phyloP scores from a whole-genome alignment of 2,797 vertebrate species.

The Erethizon dorsatum region DNA sequence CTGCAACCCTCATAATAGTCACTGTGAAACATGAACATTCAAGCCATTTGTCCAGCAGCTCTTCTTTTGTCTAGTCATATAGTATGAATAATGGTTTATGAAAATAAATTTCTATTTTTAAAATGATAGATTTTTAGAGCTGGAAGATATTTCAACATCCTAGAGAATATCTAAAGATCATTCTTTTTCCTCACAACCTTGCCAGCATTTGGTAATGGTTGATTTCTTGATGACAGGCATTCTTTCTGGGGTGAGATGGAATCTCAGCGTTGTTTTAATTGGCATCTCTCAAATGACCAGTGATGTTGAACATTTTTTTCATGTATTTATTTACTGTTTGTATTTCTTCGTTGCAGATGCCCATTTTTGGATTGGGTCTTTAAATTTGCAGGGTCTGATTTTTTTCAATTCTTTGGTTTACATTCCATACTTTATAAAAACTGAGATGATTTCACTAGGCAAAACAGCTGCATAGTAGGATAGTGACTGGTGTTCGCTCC shows the following conservation, averaged over 20 bases:
- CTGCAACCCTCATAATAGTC: neutral
- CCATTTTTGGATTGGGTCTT: no score
- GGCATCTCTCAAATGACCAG: no score
- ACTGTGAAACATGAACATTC: neutral
- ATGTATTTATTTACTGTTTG: no score
- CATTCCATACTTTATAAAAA: neutral
- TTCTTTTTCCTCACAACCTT: neutral
- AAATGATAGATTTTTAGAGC: neutral
- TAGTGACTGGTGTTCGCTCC: neutral
- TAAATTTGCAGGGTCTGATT: no score
- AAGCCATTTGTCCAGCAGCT: neutral
- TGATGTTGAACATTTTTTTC: no score
- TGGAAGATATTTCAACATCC: neutral
- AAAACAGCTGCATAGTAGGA: neutral
- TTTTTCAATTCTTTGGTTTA: no score
- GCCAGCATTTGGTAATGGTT: neutral
- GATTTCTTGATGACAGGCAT: neutral
- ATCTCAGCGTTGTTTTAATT: no score
- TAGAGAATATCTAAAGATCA: neutral
- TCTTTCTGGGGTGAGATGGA: no score
- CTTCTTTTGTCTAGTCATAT: neutral
- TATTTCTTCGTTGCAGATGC: no score
- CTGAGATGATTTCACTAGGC: neutral
- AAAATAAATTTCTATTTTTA: neutral
- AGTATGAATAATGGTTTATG: neutral